Conservation (phyloP, 1,140 invertebrate genomes). For the Bombus difficillimus region DNA sequence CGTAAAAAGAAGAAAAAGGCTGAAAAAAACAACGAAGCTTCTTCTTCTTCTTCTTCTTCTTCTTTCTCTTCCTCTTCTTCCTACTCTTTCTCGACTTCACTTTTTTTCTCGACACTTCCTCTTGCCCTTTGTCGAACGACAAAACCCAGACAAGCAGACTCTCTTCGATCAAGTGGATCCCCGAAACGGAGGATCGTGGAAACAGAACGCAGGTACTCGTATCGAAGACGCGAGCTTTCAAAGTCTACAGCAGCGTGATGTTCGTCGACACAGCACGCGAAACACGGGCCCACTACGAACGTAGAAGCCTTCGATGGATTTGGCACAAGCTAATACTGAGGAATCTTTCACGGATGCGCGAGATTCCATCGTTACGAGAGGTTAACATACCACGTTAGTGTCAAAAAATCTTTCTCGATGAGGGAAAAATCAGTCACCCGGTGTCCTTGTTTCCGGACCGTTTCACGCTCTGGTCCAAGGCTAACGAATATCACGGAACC, state of each 20-base stretch:
- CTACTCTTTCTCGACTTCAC: not conserved
- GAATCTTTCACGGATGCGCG: conserved; percentile 18
- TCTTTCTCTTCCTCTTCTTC: not conserved
- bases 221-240: not conserved
- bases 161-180: not conserved
- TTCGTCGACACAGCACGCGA: conserved; percentile 20
- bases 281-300: not conserved
- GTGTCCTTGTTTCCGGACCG: not conserved
- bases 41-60: not conserved
- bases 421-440: not conserved
- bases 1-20: conserved; percentile 13
- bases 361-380: conserved; percentile 18
- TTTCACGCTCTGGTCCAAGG: conserved; percentile 8
- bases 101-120: not conserved
- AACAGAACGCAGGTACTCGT: not conserved
- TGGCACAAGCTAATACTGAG: conserved; percentile 64
- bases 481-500: not conserved
- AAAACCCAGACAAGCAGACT: not conserved
- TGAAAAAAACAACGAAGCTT: conserved; percentile 15
- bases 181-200: not conserved
- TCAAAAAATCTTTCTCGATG: not conserved
- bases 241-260: not conserved
- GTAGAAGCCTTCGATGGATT: conserved; percentile 41
- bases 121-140: not conserved
- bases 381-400: not conserved